phyloP scores from a whole-genome alignment of 2,888 invertebrate genomes.

The Philopedon plagiatum region DNA sequence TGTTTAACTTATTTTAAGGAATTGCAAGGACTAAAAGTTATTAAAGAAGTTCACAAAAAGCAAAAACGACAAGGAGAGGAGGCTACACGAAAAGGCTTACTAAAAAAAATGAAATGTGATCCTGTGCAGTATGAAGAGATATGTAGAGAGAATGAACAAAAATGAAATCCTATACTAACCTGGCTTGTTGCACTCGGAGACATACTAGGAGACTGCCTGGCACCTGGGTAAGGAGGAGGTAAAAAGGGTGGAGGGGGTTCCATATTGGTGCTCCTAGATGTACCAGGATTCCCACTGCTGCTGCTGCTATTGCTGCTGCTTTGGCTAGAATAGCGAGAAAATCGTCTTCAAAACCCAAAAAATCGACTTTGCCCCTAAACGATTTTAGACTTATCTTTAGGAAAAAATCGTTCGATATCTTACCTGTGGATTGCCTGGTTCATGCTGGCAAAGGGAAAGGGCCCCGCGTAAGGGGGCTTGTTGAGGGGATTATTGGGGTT shows the following conservation, averaged over 20 bases:
- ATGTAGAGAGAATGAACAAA: too few relatives aligned
- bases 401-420: too few relatives aligned
- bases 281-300: constrained; percentile 31
- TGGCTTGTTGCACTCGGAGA: constrained; percentile 44
- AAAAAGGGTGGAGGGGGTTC: constrained; percentile 51
- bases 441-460: constrained; percentile 93
- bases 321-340: constrained; percentile 43
- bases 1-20: too few relatives aligned
- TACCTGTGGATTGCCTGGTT: constrained; percentile 83
- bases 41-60: too few relatives aligned
- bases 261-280: constrained; percentile 28
- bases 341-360: too few relatives aligned
- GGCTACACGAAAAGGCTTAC: too few relatives aligned
- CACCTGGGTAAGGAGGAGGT: constrained; percentile 57
- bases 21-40: too few relatives aligned
- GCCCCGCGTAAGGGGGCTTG: constrained; percentile 74
- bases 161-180: not conserved
- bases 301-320: constrained; percentile 24
- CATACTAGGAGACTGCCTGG: constrained; percentile 40
- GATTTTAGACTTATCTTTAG: too few relatives aligned
- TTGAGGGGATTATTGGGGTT: constrained; percentile 61
- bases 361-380: too few relatives aligned
- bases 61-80: too few relatives aligned
- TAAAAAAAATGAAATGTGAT: too few relatives aligned
- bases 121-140: too few relatives aligned